Conservation (phyloP, 2,888 invertebrate genomes). For the Drosophila ustulata region DNA sequence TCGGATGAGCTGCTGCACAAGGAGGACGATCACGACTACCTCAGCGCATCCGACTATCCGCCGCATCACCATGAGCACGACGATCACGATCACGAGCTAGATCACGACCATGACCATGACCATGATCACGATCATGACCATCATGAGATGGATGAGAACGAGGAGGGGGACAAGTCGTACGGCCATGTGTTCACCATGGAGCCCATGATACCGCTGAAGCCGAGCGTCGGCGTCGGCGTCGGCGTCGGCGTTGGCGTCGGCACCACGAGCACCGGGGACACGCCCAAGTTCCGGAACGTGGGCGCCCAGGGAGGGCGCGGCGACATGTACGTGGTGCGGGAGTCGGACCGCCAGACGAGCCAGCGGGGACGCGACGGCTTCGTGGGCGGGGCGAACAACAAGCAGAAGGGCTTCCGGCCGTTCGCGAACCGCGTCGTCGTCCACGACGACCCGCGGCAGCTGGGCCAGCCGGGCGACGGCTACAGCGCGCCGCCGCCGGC, state of each 20-base stretch:
- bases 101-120: slow-evolving; percentile 32
- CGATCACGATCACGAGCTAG: slow-evolving; percentile 20
- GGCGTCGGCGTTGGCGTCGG: slow-evolving; percentile 41
- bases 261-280: slow-evolving; percentile 51
- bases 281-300: slow-evolving; percentile 76
- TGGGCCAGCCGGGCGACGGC: slow-evolving; percentile 84
- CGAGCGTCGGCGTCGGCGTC: slow-evolving; percentile 43
- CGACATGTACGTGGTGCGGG: slow-evolving; percentile 82
- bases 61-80: slow-evolving; percentile 61
- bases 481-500: slow-evolving; percentile 62
- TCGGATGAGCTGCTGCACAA: slow-evolving; percentile 64
- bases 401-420: slow-evolving; percentile 82
- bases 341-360: slow-evolving; percentile 78
- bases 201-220: slow-evolving; percentile 62
- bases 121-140: slow-evolving; percentile 35
- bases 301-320: slow-evolving; percentile 78
- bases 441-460: slow-evolving; percentile 83
- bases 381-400: slow-evolving; percentile 73
- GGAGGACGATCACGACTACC: slow-evolving; percentile 61
- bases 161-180: slow-evolving; percentile 60
- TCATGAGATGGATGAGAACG: slow-evolving; percentile 28
- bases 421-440: slow-evolving; percentile 74
- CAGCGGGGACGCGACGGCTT: slow-evolving; percentile 79
- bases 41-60: slow-evolving; percentile 78
- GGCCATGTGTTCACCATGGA: slow-evolving; percentile 80